These are phyloP conservation scores for Coptodon rendalli DNA, from an alignment of 2,113 vertebrate genomes.

Conservation along the genomic window DNA sequence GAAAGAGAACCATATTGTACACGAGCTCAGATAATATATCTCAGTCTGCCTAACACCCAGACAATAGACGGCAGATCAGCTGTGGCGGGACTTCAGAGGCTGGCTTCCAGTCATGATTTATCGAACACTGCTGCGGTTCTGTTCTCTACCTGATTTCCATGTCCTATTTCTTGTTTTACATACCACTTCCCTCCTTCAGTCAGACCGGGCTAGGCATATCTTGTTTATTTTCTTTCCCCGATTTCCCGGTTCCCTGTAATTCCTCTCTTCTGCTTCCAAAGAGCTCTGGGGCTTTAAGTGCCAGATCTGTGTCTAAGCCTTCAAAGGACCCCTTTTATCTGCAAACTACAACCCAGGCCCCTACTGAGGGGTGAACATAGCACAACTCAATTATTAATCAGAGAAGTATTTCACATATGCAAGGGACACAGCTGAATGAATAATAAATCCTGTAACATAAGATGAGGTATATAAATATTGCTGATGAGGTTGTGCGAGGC, in stretches of 20 bases:
- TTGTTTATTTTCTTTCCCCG: conserved; percentile 53
- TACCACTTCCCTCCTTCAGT: conserved; percentile 26
- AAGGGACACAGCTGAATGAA: conserved; percentile 25
- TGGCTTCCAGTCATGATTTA: conserved; percentile 32
- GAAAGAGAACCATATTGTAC: conserved; percentile 13
- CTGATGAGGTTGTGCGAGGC: conserved; percentile 37
- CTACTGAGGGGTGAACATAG: conserved; percentile 49
- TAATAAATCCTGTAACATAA: conserved; percentile 52
- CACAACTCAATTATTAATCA: conserved; percentile 67
- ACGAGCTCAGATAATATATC: conserved; percentile 48
- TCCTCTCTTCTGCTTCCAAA: conserved; percentile 73
- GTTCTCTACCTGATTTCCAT: conserved; percentile 46
- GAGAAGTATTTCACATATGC: conserved; percentile 47
- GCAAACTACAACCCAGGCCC: conserved; percentile 29
- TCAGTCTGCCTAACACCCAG: conserved; percentile 17
- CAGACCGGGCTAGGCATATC: conserved; percentile 42
- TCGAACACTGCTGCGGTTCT: conserved; percentile 18
- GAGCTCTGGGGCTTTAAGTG: conserved; percentile 63
- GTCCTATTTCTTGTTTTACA: conserved; percentile 37
- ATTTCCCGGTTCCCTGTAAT: conserved; percentile 58
- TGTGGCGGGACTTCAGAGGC: conserved; percentile 30
- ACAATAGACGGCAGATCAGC: conserved; percentile 36
- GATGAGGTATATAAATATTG: conserved; percentile 45
- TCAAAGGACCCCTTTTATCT: conserved; percentile 68
- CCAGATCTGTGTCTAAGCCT: conserved; percentile 59